These are phyloP conservation scores for Ataeniobius toweri DNA, from an alignment of 2,797 vertebrate species.

Conservation along the genomic window DNA sequence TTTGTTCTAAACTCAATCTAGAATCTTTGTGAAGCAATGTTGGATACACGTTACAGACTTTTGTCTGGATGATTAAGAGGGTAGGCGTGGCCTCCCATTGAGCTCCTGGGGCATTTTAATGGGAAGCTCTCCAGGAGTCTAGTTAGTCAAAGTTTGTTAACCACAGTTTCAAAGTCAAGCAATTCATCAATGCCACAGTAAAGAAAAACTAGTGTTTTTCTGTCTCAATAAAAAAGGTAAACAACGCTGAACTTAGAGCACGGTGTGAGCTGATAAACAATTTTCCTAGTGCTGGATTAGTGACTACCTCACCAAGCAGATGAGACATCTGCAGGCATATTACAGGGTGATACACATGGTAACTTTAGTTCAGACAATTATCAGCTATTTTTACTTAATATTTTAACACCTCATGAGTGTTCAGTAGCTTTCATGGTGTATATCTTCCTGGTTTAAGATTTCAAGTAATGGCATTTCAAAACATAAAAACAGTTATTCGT, in stretches of 20 bases:
- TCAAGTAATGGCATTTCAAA: background rate
- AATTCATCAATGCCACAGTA: constrained; percentile 59
- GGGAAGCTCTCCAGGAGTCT: constrained; percentile 59
- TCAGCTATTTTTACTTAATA: background rate
- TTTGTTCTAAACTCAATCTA: constrained; percentile 48
- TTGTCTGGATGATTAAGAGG: constrained; percentile 42
- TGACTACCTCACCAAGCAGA: constrained; percentile 25
- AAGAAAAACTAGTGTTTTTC: constrained; percentile 16
- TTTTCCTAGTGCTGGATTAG: constrained; percentile 43
- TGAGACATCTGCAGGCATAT: background rate
- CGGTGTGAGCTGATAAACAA: constrained; percentile 42
- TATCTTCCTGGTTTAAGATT: background rate
- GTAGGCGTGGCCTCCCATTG: constrained; percentile 47
- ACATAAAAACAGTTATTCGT: background rate
- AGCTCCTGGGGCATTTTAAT: constrained; percentile 53
- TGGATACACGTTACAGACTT: constrained; percentile 33
- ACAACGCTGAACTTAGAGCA: constrained; percentile 44
- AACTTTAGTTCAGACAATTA: background rate
- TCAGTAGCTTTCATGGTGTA: background rate
- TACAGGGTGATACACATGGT: background rate
- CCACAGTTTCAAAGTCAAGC: constrained; percentile 60
- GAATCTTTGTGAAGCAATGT: constrained; percentile 29
- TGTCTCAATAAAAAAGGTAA: constrained; percentile 55
- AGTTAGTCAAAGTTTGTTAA: constrained; percentile 63
- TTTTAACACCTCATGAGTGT: background rate